phyloP scores from a whole-genome alignment of 1,140 invertebrate genomes.

The Glossosoma conforme region DNA sequence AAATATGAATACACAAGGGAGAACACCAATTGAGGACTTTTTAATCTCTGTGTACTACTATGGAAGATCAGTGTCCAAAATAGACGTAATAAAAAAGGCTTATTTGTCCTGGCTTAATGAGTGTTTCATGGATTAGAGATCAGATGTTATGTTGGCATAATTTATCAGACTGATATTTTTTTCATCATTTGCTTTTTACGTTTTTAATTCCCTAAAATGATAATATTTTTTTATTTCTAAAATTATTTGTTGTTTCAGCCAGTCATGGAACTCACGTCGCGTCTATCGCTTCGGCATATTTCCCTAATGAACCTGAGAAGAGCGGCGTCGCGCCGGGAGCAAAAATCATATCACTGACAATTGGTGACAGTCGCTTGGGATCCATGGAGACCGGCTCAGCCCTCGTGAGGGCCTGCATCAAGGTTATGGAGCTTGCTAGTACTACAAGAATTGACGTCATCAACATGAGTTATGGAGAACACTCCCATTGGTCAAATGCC shows the following conservation, averaged over 20 bases:
- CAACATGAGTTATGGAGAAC: slow-evolving; percentile 98
- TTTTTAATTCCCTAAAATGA: slow-evolving; percentile 6
- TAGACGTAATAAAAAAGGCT: too few species aligned
- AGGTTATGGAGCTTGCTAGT: slow-evolving; percentile 69
- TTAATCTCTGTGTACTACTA: too few species aligned
- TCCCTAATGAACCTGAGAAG: slow-evolving; percentile 81
- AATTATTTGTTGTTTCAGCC: slow-evolving; percentile 51
- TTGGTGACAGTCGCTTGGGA: slow-evolving; percentile 81
- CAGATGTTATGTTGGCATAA: too few species aligned
- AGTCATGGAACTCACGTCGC: slow-evolving; percentile 96
- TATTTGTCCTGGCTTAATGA: not conserved
- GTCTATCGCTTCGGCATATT: slow-evolving; percentile 89
- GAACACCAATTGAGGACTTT: too few species aligned
- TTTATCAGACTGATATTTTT: too few species aligned
- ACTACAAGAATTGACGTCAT: slow-evolving; percentile 74
- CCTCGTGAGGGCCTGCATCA: slow-evolving; percentile 84
- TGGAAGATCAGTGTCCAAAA: too few species aligned
- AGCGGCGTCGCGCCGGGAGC: slow-evolving; percentile 97
- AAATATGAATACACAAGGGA: too few species aligned
- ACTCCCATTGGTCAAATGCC: slow-evolving; percentile 82
- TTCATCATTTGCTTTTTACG: too few species aligned
- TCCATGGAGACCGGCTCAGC: slow-evolving; percentile 97
- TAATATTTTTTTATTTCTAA: slow-evolving; percentile 5
- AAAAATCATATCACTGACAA: slow-evolving; percentile 89
- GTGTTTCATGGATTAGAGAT: not conserved